phyloP scores from a whole-genome alignment of 2,113 vertebrate genomes.

The Brachionichthys hirsutus region DNA sequence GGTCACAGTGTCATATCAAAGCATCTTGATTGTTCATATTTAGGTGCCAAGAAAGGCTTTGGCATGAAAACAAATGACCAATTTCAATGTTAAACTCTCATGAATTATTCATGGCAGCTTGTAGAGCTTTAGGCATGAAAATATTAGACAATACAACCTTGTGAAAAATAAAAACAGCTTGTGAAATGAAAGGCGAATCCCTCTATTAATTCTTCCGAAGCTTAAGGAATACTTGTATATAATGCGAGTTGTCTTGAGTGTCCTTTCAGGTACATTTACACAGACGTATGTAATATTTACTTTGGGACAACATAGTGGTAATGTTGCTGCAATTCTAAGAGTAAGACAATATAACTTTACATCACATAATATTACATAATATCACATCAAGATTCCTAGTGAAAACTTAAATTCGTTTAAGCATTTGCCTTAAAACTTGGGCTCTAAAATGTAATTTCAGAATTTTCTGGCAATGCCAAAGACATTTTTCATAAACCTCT shows the following conservation, averaged over 20 bases:
- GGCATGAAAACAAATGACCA: conserved; percentile 66
- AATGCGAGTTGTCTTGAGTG: conserved; percentile 9
- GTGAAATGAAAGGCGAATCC: conserved; percentile 34
- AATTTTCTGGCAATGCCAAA: no score
- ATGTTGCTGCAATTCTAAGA: not conserved
- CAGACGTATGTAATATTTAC: conserved; percentile 2
- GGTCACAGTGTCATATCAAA: conserved; percentile 49
- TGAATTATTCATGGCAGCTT: conserved; percentile 59
- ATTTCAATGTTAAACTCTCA: conserved; percentile 61
- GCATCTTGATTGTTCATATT: conserved; percentile 60
- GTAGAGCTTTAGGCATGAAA: conserved; percentile 47
- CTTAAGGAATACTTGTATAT: conserved; percentile 30
- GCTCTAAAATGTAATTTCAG: no score
- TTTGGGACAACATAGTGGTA: not conserved
- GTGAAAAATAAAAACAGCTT: conserved; percentile 56
- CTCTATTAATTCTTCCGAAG: conserved; percentile 42
- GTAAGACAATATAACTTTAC: not conserved
- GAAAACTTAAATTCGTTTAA: no score
- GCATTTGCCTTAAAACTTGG: no score
- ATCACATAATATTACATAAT: no score
- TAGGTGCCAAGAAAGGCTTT: conserved; percentile 49
- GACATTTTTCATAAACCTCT: no score
- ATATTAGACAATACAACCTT: conserved; percentile 52
- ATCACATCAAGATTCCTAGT: no score
- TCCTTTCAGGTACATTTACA: conserved; percentile 17